Evolutionary conservation across 2,888 invertebrate species (phyloP).

Genomic region (Ectemnius lituratus): DNA sequence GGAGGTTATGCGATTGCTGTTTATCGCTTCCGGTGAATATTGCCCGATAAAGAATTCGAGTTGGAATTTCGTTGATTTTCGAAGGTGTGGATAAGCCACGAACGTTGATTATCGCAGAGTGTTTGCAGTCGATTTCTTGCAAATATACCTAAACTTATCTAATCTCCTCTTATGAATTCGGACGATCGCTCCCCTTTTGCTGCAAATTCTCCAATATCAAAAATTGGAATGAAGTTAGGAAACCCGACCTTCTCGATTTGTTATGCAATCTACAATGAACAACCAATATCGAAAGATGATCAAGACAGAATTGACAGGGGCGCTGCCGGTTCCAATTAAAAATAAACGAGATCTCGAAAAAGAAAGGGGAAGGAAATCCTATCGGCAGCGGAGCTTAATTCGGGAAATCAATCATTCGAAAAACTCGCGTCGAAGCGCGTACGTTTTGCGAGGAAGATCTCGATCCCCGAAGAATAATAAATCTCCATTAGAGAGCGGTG

Average conservation of each 20-base stretch:
- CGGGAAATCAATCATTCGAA: neutral
- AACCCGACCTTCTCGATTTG: too few species aligned
- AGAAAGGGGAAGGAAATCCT: neutral
- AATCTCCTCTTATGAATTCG: constrained; percentile 36
- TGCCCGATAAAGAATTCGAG: too few species aligned
- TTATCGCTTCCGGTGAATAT: too few species aligned
- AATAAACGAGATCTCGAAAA: neutral
- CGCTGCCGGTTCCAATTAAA: neutral
- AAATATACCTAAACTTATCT: constrained; percentile 52
- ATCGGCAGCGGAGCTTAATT: constrained; percentile 11
- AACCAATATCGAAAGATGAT: too few species aligned
- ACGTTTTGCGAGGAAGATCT: constrained; percentile 27
- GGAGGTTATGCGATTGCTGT: too few species aligned
- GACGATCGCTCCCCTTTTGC: neutral
- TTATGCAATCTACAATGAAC: too few species aligned
- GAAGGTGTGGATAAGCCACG: neutral
- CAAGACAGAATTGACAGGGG: too few species aligned
- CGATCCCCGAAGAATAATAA: constrained; percentile 51
- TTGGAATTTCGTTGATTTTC: too few species aligned
- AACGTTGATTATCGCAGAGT: constrained; percentile 8
- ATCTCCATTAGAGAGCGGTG: constrained; percentile 46
- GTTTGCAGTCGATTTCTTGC: constrained; percentile 39
- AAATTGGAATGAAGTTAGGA: too few species aligned
- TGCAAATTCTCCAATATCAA: too few species aligned
- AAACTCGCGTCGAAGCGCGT: constrained; percentile 17